A percentile compares a stretch with the other conserved stretches of the same genome.
phyloP scores from a whole-genome alignment of 2,888 invertebrate species.

The Athalia rosae region DNA sequence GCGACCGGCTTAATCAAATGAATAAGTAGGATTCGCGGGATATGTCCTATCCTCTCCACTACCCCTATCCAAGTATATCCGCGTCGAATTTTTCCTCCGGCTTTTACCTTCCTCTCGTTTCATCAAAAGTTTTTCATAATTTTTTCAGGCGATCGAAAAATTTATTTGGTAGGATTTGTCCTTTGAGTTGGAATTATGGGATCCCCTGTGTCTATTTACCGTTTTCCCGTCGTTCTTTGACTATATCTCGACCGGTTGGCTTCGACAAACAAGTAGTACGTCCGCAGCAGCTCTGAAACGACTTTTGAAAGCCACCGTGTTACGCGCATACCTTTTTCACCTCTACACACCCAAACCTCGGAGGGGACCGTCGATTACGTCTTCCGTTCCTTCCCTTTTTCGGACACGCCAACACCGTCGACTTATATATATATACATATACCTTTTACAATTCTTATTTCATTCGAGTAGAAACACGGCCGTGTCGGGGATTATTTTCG shows the following conservation, averaged over 20 bases:
- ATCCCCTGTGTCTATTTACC: slow-evolving; percentile 36
- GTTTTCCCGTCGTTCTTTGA: slow-evolving; percentile 26
- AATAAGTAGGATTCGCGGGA: slow-evolving; percentile 1
- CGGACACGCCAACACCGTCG: background rate
- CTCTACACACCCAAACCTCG: background rate
- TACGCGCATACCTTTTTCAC: slow-evolving; percentile 27
- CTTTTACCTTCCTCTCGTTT: background rate
- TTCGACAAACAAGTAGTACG: slow-evolving; percentile 36
- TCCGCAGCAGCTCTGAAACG: slow-evolving; percentile 40
- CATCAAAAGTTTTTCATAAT: background rate
- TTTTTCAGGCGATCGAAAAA: background rate
- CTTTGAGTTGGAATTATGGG: slow-evolving; percentile 18
- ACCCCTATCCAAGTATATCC: too few relatives aligned
- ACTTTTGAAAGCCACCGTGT: slow-evolving; percentile 38
- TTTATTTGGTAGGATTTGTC: background rate
- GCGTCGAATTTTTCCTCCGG: background rate
- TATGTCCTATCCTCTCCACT: background rate
- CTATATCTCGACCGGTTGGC: slow-evolving; percentile 28
- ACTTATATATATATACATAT: too few relatives aligned
- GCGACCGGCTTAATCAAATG: slow-evolving; percentile 21
- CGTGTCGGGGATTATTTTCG: too few relatives aligned
- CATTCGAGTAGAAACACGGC: too few relatives aligned
- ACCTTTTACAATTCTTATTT: too few relatives aligned
- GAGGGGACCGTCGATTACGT: slow-evolving; percentile 4
- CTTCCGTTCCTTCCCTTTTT: background rate